Base-by-base conservation (phyloP, 2,113 vertebrate genomes). In the Terrapene triunguis region DNA sequence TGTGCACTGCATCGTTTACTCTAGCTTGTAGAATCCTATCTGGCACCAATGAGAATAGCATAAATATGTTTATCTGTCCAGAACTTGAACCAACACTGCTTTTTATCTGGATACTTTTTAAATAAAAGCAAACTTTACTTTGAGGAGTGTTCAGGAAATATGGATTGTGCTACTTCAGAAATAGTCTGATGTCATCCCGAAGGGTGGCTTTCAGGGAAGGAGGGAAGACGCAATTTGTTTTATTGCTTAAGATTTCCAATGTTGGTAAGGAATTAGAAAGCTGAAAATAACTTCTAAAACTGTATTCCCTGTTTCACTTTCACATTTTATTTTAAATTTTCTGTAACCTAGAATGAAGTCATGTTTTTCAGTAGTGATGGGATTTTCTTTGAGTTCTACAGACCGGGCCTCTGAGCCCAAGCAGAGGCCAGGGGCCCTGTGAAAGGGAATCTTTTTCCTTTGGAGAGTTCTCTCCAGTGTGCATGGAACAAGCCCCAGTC, bases 121-220 rank as follows among this genome's bases (percentile, higher is more conserved):
- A 44, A 22, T 42, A 74, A 74, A 74, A 69, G 17, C 16, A n/a
- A n/a, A 69, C 62, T n/a, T 93, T 74, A 74, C 95, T 84, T 50
- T 85, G 85, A 65, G 87, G 94, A 93, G 91, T 91, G 94, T 84
- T 96, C 55, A 57, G 94, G 38, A 89, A 95, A 86, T 4, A 24
- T 85, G 93, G 94, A 84, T 96, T 94, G 90, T 87, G 11, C 96
- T 97, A 89, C 94, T 59, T 96, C 94, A 82, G 95, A 80, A 97
- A 91, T 97, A 96, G 93, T 96, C 83, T 59, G 91, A 84, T 81
- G 48, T 83, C 84, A 92, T 88, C 93, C 90, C 84, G 80, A 2
- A 53, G 92, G 62, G 94, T 89, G 29, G 5, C 92, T 85, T 93
- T 84, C 44, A 4, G 47, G 82, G 85, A 91, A 89, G 29, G 59